Evolutionary conservation across 2,113 vertebrate species (phyloP).

Genomic region (Chauna torquata): DNA sequence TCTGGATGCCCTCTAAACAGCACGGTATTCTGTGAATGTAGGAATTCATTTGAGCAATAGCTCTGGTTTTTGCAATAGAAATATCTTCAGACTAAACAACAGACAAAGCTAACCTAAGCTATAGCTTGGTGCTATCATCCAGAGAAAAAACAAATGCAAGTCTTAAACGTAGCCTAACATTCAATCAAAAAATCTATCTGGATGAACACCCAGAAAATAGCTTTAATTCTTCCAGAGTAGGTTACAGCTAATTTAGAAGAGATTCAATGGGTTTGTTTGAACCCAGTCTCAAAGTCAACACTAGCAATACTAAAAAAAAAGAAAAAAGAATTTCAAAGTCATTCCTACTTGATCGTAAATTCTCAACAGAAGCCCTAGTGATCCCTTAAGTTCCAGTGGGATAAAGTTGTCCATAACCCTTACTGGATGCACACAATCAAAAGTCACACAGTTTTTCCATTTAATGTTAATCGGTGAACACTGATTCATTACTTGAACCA

Average conservation of each 20-base stretch:
- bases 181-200: not conserved
- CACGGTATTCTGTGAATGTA: not conserved
- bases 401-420: not conserved
- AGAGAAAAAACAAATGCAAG: slow-evolving; percentile 9
- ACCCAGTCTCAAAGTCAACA: not conserved
- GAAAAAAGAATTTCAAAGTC: not conserved
- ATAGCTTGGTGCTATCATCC: slow-evolving; percentile 20
- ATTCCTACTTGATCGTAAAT: not conserved
- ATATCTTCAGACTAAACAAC: not conserved
- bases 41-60: not conserved
- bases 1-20: slow-evolving; percentile 26
- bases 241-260: not conserved
- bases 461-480: not conserved
- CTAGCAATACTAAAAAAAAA: not conserved
- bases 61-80: not conserved
- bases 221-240: not conserved
- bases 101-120: slow-evolving; percentile 48
- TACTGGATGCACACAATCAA: not conserved
- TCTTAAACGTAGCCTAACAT: not conserved
- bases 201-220: not conserved
- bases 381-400: not conserved
- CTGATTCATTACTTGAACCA: slow-evolving; percentile 16
- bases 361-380: not conserved
- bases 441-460: not conserved
- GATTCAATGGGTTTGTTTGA: not conserved